Evolutionary conservation across 2,113 vertebrate genomes (phyloP), one percentile per base, ranked within the genome.

Genomic region (Eptatretus burgeri): DNA sequence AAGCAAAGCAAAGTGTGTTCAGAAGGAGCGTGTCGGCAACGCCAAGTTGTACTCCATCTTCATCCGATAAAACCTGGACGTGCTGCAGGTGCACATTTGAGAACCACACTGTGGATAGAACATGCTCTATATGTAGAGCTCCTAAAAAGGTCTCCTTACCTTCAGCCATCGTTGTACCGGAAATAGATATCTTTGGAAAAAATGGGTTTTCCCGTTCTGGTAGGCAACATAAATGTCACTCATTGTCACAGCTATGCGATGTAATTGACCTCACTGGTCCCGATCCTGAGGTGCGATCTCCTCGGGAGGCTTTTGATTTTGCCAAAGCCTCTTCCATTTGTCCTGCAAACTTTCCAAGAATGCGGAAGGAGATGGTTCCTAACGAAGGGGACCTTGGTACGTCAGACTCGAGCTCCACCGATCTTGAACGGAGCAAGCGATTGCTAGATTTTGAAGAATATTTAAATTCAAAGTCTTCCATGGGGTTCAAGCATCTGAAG

Each of bases 281-380:
- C n/a, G 56, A 20, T 13, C n/a, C n/a, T 60, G 56, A 60, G 12
- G n/a, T 20, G 20, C n/a, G 20, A 20, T n/a, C 56, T 20, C 20
- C 20, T 17, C n/a, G 20, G n/a, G n/a, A 20, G 56, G 13, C 13
- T n/a, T 17, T 60, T n/a, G 56, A 60, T 17, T 60, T 60, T 60
- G 19, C n/a, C 56, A 60, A 19, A 17, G 12, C 56, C n/a, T 19
- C n/a, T n/a, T 60, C 56, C 19, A n/a, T 19, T 19, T 17, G 56
- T 19, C 19, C 56, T 60, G n/a, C 19, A 17, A 60, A 60, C 19
- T 60, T 60, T 13, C 56, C 56, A n/a, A 60, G 19, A 19, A 60
- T 60, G 56, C 56, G 56, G n/a, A 60, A 60, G 19, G 56, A 60
- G 56, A 60, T 60, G 56, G n/a, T n/a, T 13, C 56, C 56, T 17